These are phyloP conservation scores for Watsonalla binaria DNA, from an alignment of 2,888 invertebrate species.

Conservation along the genomic window DNA sequence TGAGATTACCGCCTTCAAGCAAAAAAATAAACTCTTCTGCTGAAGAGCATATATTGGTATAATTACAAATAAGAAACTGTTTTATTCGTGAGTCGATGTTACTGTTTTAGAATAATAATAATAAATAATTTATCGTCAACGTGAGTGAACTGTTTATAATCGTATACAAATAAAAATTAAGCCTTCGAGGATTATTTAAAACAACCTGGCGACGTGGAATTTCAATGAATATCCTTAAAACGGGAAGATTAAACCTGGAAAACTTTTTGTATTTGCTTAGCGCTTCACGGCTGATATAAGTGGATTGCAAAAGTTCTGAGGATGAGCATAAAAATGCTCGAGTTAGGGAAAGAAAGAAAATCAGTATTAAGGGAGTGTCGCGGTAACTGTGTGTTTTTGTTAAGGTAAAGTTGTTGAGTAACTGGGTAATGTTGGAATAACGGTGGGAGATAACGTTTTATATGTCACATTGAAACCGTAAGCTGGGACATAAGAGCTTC, in stretches of 20 bases:
- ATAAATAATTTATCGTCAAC: slow-evolving; percentile 8
- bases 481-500: slow-evolving; percentile 19
- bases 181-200: slow-evolving; percentile 66
- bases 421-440: slow-evolving; percentile 46
- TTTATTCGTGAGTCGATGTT: not conserved
- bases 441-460: slow-evolving; percentile 40
- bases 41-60: not conserved
- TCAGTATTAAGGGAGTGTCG: slow-evolving; percentile 66
- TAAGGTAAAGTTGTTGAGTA: slow-evolving; percentile 52
- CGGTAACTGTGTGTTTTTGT: slow-evolving; percentile 64
- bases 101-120: not conserved
- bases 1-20: no score
- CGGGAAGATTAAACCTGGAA: slow-evolving; percentile 70
- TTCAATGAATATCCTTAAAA: slow-evolving; percentile 74
- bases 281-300: slow-evolving; percentile 76
- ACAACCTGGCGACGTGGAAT: slow-evolving; percentile 55
- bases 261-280: slow-evolving; percentile 77
- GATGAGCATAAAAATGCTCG: slow-evolving; percentile 74
- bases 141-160: slow-evolving; percentile 26
- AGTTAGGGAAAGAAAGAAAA: slow-evolving; percentile 59
- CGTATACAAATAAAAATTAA: slow-evolving; percentile 51
- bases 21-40: no score
- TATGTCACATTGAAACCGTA: slow-evolving; percentile 30
- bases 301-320: slow-evolving; percentile 76
- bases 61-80: not conserved